Base-by-base conservation (phyloP, 64 coral and sea anemone species). In the Porites australiensis region DNA sequence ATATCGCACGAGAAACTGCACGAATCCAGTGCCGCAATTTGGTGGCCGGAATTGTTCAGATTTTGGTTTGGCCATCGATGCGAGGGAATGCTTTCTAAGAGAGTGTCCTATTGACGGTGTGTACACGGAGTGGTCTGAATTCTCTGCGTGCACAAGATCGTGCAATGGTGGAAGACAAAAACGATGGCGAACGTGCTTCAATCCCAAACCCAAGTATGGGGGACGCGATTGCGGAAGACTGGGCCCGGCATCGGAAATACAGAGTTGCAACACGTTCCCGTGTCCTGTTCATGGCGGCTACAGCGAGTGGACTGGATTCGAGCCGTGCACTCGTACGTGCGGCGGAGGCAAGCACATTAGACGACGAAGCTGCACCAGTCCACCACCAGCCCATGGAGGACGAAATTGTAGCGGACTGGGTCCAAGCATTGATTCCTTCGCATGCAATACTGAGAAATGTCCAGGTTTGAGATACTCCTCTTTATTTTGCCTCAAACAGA, bases 241-340 rank as follows among this genome's bases (percentile, higher is more conserved):
- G 87, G 96, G 96, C 10, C 59, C 58, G 20, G 49, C 5, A 7
- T 75, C 49, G 4, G 58, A 95, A 53, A 65, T 76, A 7, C 61
- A 93, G 45, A 13, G 46, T 0, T 98, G 96, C 61, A 95, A 95
- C 76, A 67, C 64, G 11, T 43, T 88, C 63, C 80, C 90, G 7
- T 98, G 96, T 7, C 96, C 82, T n/a, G 48, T 92, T 21, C 90
- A 92, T 58, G 90, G 90, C 12, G 81, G 71, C 9, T 92, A 92
- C 82, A 83, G 70, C 47, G 64, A 77, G 4, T 92, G 90, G 90
- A 75, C 81, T 23, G 57, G 52, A 4, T 92, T 86, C 37, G 73
- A 63, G 22, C 9, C 64, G 9, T 92, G 90, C 44, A 75, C 53
- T 43, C 44, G 63, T 5, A 68, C 82, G 8, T 92, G 90, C 14